Percentiles rank a stretch among this genome's conserved stretches.
phyloP scores from a whole-genome alignment of 2,797 vertebrate genomes.

The Enteromius thamalakanensis region DNA sequence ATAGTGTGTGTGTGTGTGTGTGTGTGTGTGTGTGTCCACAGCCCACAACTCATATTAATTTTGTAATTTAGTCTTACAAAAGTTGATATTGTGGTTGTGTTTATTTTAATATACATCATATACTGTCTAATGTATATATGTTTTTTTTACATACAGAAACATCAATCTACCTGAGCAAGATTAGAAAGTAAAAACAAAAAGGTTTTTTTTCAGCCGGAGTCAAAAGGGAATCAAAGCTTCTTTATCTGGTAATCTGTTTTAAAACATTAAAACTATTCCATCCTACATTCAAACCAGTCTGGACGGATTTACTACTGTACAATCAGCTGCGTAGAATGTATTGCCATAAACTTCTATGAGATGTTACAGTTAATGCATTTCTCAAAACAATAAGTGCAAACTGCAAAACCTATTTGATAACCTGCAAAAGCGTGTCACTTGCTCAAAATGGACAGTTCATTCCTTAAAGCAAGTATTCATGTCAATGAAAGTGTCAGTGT shows the following conservation, averaged over 20 bases:
- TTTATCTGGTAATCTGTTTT: not conserved
- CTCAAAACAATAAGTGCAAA: no score
- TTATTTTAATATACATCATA: not conserved
- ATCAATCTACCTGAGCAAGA: not conserved
- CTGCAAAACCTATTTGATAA: no score
- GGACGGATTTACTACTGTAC: not conserved
- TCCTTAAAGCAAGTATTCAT: no score
- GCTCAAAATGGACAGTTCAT: no score
- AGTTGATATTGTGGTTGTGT: not conserved
- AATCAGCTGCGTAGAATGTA: not conserved
- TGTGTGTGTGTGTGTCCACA: not conserved
- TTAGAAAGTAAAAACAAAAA: not conserved
- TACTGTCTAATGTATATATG: not conserved
- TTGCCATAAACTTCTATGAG: no score
- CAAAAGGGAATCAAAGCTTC: not conserved
- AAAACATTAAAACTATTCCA: not conserved
- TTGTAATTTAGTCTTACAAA: not conserved
- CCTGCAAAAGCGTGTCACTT: no score
- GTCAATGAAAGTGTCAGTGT: no score
- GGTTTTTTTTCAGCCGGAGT: not conserved
- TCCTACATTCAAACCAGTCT: not conserved
- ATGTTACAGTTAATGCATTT: not conserved
- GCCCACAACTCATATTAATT: not conserved
- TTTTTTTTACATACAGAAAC: not conserved
- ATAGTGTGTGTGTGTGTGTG: no score